A percentile compares a stretch with the other conserved stretches of the same genome.
phyloP scores from a whole-genome alignment of 2,797 vertebrate genomes.

The Microctenopoma lineatum region DNA sequence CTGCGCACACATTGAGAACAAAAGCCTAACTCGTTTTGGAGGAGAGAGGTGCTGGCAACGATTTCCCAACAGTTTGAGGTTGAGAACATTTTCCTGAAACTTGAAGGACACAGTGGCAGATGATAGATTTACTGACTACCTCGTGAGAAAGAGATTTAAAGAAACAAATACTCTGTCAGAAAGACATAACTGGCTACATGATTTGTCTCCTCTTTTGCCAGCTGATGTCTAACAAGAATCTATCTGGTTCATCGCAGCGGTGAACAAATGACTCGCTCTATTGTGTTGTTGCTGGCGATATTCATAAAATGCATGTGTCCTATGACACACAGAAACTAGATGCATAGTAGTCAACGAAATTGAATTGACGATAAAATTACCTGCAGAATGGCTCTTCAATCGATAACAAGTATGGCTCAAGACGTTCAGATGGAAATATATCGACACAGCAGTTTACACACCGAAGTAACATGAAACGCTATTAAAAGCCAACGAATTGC shows the following conservation, averaged over 20 bases:
- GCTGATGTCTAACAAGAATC: not conserved
- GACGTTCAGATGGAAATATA: not conserved
- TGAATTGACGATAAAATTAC: not conserved
- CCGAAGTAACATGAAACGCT: not conserved
- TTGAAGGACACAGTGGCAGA: constrained; percentile 57
- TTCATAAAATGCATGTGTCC: not conserved
- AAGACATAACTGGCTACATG: constrained; percentile 4
- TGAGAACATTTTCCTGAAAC: constrained; percentile 48
- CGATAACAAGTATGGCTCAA: constrained; percentile 9
- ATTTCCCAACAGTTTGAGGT: constrained; percentile 53
- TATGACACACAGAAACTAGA: not conserved
- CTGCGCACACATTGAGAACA: constrained; percentile 60
- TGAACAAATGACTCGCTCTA: constrained; percentile 1
- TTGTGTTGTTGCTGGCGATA: not conserved
- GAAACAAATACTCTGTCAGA: constrained; percentile 22
- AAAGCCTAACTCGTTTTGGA: constrained; percentile 46
- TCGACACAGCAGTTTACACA: not conserved
- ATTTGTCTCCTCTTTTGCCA: not conserved
- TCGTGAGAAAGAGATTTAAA: constrained; percentile 27
- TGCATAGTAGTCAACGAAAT: not conserved
- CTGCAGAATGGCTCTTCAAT: constrained; percentile 2
- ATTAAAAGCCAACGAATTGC: not conserved
- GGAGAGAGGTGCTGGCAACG: constrained; percentile 42
- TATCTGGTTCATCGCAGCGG: constrained; percentile 28
- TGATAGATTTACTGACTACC: constrained; percentile 49